These are phyloP conservation scores for Habroteleia sp. DNA, from an alignment of 2,888 invertebrate species.

Conservation along the genomic window DNA sequence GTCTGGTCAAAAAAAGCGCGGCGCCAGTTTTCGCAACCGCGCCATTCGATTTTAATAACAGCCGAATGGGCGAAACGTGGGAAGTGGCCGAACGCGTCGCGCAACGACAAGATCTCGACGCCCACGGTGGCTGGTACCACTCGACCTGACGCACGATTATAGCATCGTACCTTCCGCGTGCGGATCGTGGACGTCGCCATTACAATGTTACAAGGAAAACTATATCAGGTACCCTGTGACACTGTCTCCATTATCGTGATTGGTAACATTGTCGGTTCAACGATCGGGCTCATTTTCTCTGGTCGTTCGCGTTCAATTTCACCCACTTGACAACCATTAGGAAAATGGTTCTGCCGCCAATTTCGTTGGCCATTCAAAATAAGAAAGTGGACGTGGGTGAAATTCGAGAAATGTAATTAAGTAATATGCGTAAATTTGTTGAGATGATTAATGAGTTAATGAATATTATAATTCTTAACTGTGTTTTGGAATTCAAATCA, in stretches of 20 bases:
- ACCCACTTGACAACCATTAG: slow-evolving; percentile 4
- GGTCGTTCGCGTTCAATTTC: slow-evolving; percentile 4
- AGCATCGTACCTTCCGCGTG: slow-evolving; percentile 40
- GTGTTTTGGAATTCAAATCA: no score
- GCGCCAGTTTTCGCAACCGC: slow-evolving; percentile 45
- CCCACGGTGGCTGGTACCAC: slow-evolving; percentile 44
- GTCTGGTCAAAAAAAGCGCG: slow-evolving; percentile 22
- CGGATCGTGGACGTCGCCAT: slow-evolving; percentile 38
- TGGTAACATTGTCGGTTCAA: slow-evolving; percentile 5
- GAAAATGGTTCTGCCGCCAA: background rate
- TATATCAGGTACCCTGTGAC: slow-evolving; percentile 31
- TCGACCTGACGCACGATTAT: slow-evolving; percentile 30
- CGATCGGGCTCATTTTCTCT: slow-evolving; percentile 11
- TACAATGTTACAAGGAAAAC: slow-evolving; percentile 39
- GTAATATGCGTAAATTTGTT: no score
- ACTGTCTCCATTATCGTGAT: slow-evolving; percentile 15
- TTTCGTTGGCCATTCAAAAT: background rate
- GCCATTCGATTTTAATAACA: slow-evolving; percentile 30
- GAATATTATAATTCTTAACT: no score
- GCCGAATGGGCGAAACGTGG: slow-evolving; percentile 45
- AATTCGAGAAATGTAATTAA: no score
- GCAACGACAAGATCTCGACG: slow-evolving; percentile 43
- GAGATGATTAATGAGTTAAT: no score
- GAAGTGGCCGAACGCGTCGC: slow-evolving; percentile 49
- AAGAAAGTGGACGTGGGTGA: no score